Percentiles rank a stretch among this genome's conserved stretches.
These are phyloP conservation scores for Drosophila mulleri DNA, from an alignment of 2,888 invertebrate species.

Conservation along the genomic window DNA sequence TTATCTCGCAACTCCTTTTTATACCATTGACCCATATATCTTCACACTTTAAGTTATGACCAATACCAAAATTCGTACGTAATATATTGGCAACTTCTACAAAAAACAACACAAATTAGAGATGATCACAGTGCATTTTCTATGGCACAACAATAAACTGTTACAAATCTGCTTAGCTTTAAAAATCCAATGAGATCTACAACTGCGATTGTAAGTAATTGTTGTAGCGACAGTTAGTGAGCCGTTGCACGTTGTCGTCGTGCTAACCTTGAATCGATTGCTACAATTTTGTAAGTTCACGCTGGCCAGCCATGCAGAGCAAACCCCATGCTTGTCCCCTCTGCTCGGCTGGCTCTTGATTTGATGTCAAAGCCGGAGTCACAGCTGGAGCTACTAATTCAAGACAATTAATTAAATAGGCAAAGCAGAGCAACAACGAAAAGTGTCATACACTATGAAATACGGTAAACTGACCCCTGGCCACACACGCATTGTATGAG, in stretches of 20 bases:
- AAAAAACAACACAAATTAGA: too few species aligned
- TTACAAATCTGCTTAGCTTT: conserved; percentile 50
- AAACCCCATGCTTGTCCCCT: not conserved
- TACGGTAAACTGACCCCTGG: conserved; percentile 17
- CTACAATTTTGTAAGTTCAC: conserved; percentile 65
- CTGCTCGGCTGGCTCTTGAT: not conserved
- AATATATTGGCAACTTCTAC: too few species aligned
- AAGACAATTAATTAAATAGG: conserved; percentile 76
- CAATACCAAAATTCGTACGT: too few species aligned
- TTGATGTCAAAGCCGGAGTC: conserved; percentile 14
- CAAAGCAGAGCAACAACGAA: conserved; percentile 50
- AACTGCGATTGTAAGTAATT: conserved; percentile 34
- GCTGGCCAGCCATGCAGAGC: conserved; percentile 45
- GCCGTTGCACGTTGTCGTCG: conserved; percentile 77
- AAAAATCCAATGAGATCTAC: not conserved
- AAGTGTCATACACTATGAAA: conserved; percentile 44
- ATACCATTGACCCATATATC: too few species aligned
- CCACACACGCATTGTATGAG: conserved; percentile 37
- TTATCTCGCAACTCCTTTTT: too few species aligned
- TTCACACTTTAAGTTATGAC: too few species aligned
- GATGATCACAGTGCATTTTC: conserved; percentile 19
- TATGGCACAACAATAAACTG: conserved; percentile 59
- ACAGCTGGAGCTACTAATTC: conserved; percentile 60
- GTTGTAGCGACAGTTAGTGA: conserved; percentile 51
- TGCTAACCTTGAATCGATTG: conserved; percentile 82